phyloP scores from a whole-genome alignment of 2,888 invertebrate genomes.

The Pollenia labialis region DNA sequence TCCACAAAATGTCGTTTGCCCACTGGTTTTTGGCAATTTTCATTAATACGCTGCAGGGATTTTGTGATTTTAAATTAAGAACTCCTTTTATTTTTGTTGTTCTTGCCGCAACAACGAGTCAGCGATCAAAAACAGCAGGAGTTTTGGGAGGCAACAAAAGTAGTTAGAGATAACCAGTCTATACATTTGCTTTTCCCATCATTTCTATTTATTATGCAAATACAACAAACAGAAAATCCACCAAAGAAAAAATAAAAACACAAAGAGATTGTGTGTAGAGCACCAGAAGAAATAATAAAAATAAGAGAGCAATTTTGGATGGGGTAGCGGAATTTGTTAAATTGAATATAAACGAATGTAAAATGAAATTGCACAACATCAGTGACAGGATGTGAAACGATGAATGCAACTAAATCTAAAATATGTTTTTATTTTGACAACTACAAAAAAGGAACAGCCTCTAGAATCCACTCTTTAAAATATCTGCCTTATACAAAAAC shows the following conservation, averaged over 20 bases:
- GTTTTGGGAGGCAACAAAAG: conserved; percentile 11
- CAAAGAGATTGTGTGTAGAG: conserved; percentile 57
- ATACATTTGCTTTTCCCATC: conserved; percentile 59
- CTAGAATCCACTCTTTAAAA: conserved; percentile 2
- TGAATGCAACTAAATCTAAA: not conserved
- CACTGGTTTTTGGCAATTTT: conserved; percentile 59
- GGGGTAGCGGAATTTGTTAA: conserved; percentile 41
- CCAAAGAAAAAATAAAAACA: not conserved
- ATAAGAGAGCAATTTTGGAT: not conserved
- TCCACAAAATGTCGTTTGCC: conserved; percentile 66
- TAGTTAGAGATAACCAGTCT: conserved; percentile 55
- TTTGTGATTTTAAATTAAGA: conserved; percentile 70
- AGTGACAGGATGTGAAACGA: conserved; percentile 29
- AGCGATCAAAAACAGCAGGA: conserved; percentile 45
- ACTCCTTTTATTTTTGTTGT: conserved; percentile 64
- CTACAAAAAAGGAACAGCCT: not conserved
- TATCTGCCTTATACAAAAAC: conserved; percentile 18
- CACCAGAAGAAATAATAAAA: conserved; percentile 53
- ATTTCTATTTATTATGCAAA: conserved; percentile 70
- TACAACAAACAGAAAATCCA: conserved; percentile 41
- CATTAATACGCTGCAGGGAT: conserved; percentile 67
- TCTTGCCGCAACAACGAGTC: conserved; percentile 40
- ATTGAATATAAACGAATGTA: conserved; percentile 62
- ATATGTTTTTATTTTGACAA: not conserved
- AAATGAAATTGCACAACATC: conserved; percentile 58